Percentiles rank a stretch among this genome's conserved stretches.
Conservation (phyloP, 2,113 vertebrate genomes). For the Ifrita kowaldi region DNA sequence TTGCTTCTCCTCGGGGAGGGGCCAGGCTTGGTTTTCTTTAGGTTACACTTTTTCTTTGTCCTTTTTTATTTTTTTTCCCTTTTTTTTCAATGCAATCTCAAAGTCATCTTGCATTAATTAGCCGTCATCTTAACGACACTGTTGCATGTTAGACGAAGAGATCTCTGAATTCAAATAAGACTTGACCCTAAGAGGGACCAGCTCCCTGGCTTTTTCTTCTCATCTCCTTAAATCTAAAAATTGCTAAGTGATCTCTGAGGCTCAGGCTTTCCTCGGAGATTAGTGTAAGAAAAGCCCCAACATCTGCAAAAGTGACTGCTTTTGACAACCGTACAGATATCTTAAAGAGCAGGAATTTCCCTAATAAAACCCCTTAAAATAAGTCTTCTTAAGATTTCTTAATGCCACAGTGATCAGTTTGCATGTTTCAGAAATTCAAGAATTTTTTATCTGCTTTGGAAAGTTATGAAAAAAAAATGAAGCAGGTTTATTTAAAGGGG, state of each 20-base stretch:
- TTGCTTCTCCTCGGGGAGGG: not conserved
- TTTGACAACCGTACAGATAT: constrained; percentile 75
- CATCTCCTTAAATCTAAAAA: constrained; percentile 78
- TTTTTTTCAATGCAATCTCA: constrained; percentile 53
- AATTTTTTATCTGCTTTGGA: constrained; percentile 74
- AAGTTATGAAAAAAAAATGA: constrained; percentile 66
- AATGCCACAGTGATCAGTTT: constrained; percentile 76
- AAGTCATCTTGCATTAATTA: constrained; percentile 72
- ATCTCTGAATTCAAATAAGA: constrained; percentile 72
- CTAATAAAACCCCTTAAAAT: constrained; percentile 76
- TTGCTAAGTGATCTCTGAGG: constrained; percentile 77
- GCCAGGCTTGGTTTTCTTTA: not conserved
- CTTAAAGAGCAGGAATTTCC: constrained; percentile 77
- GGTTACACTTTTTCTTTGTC: not conserved
- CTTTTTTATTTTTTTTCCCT: not conserved
- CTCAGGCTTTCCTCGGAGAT: constrained; percentile 76
- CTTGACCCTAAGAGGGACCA: constrained; percentile 70
- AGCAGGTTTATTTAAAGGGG: constrained; percentile 71
- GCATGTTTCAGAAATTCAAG: constrained; percentile 75
- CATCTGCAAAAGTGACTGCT: constrained; percentile 76
- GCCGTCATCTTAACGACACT: constrained; percentile 60
- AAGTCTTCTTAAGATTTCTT: constrained; percentile 77
- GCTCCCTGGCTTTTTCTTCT: constrained; percentile 72
- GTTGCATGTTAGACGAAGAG: constrained; percentile 63
- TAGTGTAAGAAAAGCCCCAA: constrained; percentile 78